Conservation (phyloP, 2,797 vertebrate genomes). For the Muscicapa comitata region DNA sequence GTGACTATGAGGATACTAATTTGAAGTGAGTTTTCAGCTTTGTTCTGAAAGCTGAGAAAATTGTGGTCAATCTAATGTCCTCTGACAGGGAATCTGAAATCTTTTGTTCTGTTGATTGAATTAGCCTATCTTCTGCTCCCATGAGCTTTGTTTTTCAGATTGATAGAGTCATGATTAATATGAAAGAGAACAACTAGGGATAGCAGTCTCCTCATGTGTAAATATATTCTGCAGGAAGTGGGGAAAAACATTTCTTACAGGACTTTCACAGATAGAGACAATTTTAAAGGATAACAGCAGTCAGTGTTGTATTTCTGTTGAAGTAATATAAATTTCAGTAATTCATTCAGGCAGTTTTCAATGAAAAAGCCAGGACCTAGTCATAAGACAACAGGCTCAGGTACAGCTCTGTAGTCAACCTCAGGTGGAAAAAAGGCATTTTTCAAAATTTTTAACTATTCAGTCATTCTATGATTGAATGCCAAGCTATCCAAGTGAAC, state of each 20-base stretch:
- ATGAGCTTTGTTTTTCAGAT: neutral
- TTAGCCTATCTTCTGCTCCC: conserved; percentile 1
- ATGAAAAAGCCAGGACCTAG: neutral
- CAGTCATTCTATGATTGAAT: neutral
- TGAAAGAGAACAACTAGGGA: neutral
- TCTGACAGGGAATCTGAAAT: conserved; percentile 12
- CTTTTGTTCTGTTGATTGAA: conserved; percentile 34
- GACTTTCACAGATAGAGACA: neutral
- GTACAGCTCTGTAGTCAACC: neutral
- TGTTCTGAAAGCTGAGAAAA: conserved; percentile 7
- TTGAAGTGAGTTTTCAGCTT: conserved; percentile 23
- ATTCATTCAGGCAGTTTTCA: neutral
- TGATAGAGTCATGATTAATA: conserved; percentile 17
- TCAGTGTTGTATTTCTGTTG: neutral
- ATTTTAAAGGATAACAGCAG: neutral
- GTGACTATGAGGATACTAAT: neutral
- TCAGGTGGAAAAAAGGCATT: neutral
- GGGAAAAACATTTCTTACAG: neutral
- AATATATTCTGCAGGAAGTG: neutral
- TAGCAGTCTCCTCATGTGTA: neutral
- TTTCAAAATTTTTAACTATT: neutral
- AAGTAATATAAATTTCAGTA: neutral
- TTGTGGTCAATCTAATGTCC: conserved; percentile 2
- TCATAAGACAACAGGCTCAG: neutral
- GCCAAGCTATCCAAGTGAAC: neutral